Evolutionary conservation across 2,113 vertebrate species (phyloP), one percentile per base, ranked within the genome.

Genomic region (Eretmochelys imbricata): DNA sequence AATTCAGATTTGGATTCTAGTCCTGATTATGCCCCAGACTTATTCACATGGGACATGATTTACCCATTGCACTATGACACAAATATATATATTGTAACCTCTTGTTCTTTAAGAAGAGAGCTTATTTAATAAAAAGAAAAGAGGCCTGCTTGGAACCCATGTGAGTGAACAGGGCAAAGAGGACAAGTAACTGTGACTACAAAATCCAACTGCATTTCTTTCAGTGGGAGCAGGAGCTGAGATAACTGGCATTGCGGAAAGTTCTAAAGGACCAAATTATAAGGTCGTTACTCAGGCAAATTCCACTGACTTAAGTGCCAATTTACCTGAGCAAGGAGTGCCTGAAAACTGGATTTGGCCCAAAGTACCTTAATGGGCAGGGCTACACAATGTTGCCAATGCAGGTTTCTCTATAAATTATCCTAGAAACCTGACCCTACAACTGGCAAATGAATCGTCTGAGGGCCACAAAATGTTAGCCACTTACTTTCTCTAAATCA

Each of bases 251-350:
- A 42, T 5, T 42, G 42, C 42, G 42, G 42, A 42, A 50, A 42
- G 27, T 4, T 46, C 54, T 1, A 2, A 59, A 88, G 50, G 83
- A 82, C 84, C 85, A 76, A 92, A 91, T 92, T 97, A 90, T 81
- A 88, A 48, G 95, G 49, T 88, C 95, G 91, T 92, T 84, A 57
- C 50, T 92, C 82, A 89, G 79, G 80, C 80, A 92, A 85, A 82
- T 93, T 80, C 62, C 80, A 65, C 49, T 84, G 57, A 69, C 31
- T 87, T 94, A 90, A 89, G 81, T 8, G 0, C 82, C 82, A 92
- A 84, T 79, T 85, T 79, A 75, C 65, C 75, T 75, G 89, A 78
- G 53, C 82, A 81, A 86, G 80, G 88, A 93, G 82, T 72, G 91
- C n/a, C 50, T 89, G 65, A 48, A 78, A 78, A 27, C 46, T 48